These are phyloP conservation scores for Tetramorium alpestre DNA, from an alignment of 1,140 invertebrate species.

Conservation along the genomic window DNA sequence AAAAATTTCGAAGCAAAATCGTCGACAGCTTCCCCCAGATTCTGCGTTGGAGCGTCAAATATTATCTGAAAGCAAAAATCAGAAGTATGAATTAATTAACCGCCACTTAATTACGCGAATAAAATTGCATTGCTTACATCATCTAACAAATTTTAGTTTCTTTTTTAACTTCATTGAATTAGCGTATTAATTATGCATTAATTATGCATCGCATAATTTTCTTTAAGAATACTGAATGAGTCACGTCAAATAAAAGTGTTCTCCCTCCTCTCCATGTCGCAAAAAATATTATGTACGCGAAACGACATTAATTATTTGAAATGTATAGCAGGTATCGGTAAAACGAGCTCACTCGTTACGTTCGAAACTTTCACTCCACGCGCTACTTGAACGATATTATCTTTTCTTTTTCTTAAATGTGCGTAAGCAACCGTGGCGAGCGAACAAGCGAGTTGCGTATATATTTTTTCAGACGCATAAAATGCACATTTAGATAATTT, in stretches of 20 bases:
- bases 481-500: not conserved
- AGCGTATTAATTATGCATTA: not conserved
- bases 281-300: slow-evolving; percentile 60
- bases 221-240: not conserved
- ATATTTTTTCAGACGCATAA: not conserved
- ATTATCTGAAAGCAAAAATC: not conserved
- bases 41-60: not conserved
- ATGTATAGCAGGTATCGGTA: slow-evolving; percentile 74
- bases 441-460: slow-evolving; percentile 48
- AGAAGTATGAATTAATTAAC: not conserved
- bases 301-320: slow-evolving; percentile 75
- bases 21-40: not conserved
- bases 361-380: slow-evolving; percentile 78
- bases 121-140: not conserved
- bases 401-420: slow-evolving; percentile 61
- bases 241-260: not conserved
- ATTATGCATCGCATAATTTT: not conserved
- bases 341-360: slow-evolving; percentile 67
- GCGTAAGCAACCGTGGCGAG: slow-evolving; percentile 52
- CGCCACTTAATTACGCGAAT: not conserved
- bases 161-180: not conserved
- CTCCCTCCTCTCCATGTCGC: not conserved
- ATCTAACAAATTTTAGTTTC: not conserved
- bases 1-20: slow-evolving; percentile 5
- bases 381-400: slow-evolving; percentile 77